phyloP scores from a whole-genome alignment of 2,113 vertebrate genomes.

The Spermophilus dauricus region DNA sequence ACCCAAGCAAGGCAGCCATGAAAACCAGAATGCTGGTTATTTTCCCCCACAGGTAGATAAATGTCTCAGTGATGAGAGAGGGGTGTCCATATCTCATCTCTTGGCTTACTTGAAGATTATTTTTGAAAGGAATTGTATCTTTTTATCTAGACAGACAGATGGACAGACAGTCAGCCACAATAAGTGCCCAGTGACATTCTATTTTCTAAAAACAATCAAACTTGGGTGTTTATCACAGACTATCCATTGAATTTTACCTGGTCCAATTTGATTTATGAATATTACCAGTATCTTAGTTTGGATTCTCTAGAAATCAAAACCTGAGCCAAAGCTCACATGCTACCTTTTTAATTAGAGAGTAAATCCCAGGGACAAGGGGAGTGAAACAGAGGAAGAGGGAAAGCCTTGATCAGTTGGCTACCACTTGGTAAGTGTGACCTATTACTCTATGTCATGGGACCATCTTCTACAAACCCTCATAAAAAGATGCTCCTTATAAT shows the following conservation, averaged over 20 bases:
- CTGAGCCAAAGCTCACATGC: background rate
- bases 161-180: background rate
- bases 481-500: background rate
- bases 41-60: background rate
- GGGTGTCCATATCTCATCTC: background rate
- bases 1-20: background rate
- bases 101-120: background rate
- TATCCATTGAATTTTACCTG: background rate
- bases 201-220: constrained; percentile 2
- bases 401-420: background rate
- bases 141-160: background rate
- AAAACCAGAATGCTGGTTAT: background rate
- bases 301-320: background rate
- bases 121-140: constrained; percentile 2
- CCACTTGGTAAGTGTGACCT: background rate
- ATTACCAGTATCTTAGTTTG: background rate
- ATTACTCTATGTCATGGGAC: background rate
- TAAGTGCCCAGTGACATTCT: background rate
- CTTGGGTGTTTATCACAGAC: background rate
- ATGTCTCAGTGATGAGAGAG: background rate
- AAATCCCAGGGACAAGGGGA: background rate
- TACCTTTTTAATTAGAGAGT: background rate
- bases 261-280: background rate
- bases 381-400: background rate
- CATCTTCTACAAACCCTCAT: background rate